Evolutionary conservation across 2,113 vertebrate species (phyloP), one percentile per base, ranked within the genome.

Genomic region (Nothobranchius furzeri): DNA sequence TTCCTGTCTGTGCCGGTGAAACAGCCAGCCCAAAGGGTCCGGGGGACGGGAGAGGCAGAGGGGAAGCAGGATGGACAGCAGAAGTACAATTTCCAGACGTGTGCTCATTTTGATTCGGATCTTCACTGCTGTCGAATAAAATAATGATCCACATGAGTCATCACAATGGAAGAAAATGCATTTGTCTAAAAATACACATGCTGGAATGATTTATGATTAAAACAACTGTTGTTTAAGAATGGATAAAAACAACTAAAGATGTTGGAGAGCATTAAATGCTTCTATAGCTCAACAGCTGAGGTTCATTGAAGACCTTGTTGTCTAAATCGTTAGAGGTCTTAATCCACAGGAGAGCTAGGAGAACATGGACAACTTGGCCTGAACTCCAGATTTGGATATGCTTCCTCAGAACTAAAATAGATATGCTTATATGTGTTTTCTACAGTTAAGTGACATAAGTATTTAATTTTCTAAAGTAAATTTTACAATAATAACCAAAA

Each of bases 11-110:
- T 91, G 88, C 25, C 93, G 81, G 73, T 93, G 91, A 13, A 95
- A 92, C 68, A 97, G 88, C 85, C 97, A 92, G 76, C 90, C 92
- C 6, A 95, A 92, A 13, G 94, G 92, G 64, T 98, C 95, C 12
- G 20, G 20, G 20, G 82, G 82, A 1, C 87, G 83, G 68, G 90
- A 92, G 73, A 82, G 54, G 0, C 88, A 88, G 66, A 92, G 73
- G 0, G 95, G 73, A 45, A 98, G 89, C 71, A 95, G 3, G 58
- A 83, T 77, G 37, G 71, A 85, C 78, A 94, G 70, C 73, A 91
- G 60, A 64, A 89, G 55, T 60, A 83, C 35, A 15, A 64, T 68
- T 67, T 65, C 61, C 61, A 51, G 53, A 76, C 49, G 85, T 95
- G 97, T 97, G 36, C 60, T 85, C 95, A 96, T 98, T 30, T 49